Evolutionary conservation across 1,140 invertebrate genomes (phyloP).

Genomic region (Oncopodura yosiiana): DNA sequence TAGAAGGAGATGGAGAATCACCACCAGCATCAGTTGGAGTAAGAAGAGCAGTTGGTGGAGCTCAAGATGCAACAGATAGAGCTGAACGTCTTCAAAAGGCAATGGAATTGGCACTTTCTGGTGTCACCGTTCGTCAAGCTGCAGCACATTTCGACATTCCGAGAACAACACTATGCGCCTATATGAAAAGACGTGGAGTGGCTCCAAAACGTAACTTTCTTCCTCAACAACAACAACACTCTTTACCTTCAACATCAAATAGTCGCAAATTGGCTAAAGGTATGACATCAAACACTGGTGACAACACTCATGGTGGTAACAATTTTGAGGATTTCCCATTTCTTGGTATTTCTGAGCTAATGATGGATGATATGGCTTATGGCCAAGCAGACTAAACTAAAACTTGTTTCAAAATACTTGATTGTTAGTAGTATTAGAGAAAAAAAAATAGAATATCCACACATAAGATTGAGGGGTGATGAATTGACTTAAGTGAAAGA

Average conservation of each 20-base stretch:
- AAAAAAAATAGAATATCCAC: no score
- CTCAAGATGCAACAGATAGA: constrained; percentile 21
- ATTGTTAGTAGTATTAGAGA: no score
- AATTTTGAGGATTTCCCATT: constrained; percentile 31
- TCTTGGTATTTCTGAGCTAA: constrained; percentile 30
- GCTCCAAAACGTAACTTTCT: constrained; percentile 27
- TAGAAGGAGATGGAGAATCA: constrained; percentile 3
- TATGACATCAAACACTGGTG: neutral
- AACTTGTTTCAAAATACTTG: no score
- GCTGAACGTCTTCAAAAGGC: constrained; percentile 32
- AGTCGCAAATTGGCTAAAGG: constrained; percentile 3
- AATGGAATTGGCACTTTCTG: constrained; percentile 31
- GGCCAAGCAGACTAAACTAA: no score
- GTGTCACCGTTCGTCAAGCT: constrained; percentile 32
- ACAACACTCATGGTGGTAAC: neutral
- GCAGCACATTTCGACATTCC: constrained; percentile 33
- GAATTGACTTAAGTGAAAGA: no score
- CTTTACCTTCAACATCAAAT: neutral
- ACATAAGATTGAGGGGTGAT: no score
- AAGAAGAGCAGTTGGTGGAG: constrained; percentile 4
- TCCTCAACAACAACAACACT: neutral
- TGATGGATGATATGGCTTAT: constrained; percentile 29
- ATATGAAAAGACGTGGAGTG: constrained; percentile 32
- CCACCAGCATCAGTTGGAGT: neutral
- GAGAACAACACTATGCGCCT: constrained; percentile 33